Evolutionary conservation across 2,797 vertebrate species (phyloP), one percentile per base, ranked within the genome.

Genomic region (Takifugu rubripes): DNA sequence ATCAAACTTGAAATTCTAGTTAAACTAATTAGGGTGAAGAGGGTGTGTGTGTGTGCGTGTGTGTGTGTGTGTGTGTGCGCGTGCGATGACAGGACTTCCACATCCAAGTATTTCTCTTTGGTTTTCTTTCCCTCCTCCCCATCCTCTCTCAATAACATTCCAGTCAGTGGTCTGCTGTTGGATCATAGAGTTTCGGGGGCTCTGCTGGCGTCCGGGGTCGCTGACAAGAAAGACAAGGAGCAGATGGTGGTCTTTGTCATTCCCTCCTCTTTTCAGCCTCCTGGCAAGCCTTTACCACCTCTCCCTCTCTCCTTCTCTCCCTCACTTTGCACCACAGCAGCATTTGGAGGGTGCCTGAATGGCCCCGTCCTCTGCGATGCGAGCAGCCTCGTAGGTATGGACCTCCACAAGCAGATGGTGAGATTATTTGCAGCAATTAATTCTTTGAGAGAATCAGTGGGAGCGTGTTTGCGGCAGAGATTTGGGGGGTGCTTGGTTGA

Each of bases 391-490:
- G 84, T 94, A 95, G 94, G 93, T 96, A 94, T 90, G 91, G 93
- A 94, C 93, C 93, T 92, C 92, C 89, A 84, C 91, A 91, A 94
- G 94, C 95, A 98, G 95, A 98, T 97, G 95, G 94, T 93, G 93
- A 94, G 94, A 96, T 96, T 96, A 96, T 96, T 96, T 95, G 93
- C 91, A 95, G 93, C 95, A 95, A 96, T 96, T 96, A 95, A 95
- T 96, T 97, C 94, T 94, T 94, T 94, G 93, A 95, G 93, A 94
- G 93, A 94, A 94, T 95, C 93, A 94, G 93, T 94, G 92, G 93
- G 94, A 94, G 95, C 92, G 93, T 93, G 93, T 92, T 95, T 93
- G 92, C 92, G 87, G 92, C 91, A 89, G 90, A 92, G 93, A 94
- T 92, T 91, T 92, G 92, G 92, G 79, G 44, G 90, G 91, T 81